A percentile compares a stretch with the other conserved stretches of the same genome.
These are phyloP conservation scores for Heterohyrax brucei DNA, from an alignment of 2,797 vertebrate species.

Conservation along the genomic window DNA sequence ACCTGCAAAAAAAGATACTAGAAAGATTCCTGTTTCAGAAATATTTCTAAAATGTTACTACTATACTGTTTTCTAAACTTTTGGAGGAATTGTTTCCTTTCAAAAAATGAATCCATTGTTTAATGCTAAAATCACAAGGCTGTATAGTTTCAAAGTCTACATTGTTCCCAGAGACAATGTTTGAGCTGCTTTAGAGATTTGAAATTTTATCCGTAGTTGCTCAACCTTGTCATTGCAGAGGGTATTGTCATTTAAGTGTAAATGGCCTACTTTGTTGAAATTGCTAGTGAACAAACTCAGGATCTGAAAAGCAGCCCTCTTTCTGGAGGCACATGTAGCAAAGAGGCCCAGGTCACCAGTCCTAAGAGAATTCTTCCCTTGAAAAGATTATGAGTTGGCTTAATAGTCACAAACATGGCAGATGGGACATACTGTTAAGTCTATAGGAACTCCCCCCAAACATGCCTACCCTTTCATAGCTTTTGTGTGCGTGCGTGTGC, in stretches of 20 bases:
- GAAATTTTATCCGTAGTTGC: slow-evolving; percentile 23
- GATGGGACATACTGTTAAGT: neutral
- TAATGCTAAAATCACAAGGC: slow-evolving; percentile 23
- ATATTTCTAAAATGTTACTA: slow-evolving; percentile 27
- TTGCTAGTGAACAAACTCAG: neutral
- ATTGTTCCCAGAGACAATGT: neutral
- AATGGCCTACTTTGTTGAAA: slow-evolving; percentile 23
- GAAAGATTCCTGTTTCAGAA: slow-evolving; percentile 8
- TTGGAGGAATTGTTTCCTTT: neutral
- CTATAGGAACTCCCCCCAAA: neutral
- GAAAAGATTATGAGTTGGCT: neutral
- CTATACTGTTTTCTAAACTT: slow-evolving; percentile 34
- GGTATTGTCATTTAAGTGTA: neutral
- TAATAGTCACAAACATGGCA: neutral
- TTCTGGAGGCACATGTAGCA: neutral
- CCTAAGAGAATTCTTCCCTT: neutral
- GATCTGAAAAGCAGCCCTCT: neutral
- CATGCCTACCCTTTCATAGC: neutral
- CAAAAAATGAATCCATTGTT: neutral
- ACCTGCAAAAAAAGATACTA: slow-evolving; percentile 1
- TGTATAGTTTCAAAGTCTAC: neutral
- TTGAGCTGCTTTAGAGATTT: neutral
- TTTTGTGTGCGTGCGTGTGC: neutral
- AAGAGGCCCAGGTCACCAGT: neutral
- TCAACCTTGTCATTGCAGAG: slow-evolving; percentile 12